These are phyloP conservation scores for Heterotilapia buettikoferi DNA, from an alignment of 2,113 vertebrate genomes.

Conservation along the genomic window DNA sequence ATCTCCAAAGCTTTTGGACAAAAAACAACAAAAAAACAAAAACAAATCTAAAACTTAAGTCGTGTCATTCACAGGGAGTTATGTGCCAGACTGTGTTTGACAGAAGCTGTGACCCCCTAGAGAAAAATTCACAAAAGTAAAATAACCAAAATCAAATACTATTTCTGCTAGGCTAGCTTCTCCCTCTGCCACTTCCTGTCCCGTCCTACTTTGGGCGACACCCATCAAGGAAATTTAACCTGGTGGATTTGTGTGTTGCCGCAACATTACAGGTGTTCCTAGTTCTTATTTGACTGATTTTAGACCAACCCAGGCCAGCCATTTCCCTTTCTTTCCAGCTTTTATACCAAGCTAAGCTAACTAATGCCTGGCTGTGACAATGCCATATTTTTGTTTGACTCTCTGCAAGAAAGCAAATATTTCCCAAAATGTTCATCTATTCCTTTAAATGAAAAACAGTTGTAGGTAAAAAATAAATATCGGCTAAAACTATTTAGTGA, in stretches of 20 bases:
- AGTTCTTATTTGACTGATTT: not conserved
- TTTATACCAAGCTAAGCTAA: not conserved
- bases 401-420: not conserved
- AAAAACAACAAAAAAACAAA: not conserved
- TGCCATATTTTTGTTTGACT: not conserved
- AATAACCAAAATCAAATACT: not conserved
- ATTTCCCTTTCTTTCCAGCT: not conserved
- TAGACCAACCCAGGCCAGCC: not conserved
- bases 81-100: not conserved
- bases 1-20: not conserved
- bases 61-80: not conserved
- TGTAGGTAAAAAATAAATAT: not conserved
- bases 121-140: not conserved
- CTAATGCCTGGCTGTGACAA: not conserved
- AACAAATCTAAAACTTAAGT: not conserved
- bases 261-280: not conserved
- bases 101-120: not conserved
- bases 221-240: not conserved
- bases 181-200: not conserved
- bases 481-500: conserved; percentile 24
- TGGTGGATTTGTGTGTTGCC: not conserved
- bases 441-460: not conserved
- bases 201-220: not conserved
- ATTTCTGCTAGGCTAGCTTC: not conserved
- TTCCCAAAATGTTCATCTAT: not conserved